phyloP scores from a whole-genome alignment of 2,888 invertebrate species.

The Troides helena region DNA sequence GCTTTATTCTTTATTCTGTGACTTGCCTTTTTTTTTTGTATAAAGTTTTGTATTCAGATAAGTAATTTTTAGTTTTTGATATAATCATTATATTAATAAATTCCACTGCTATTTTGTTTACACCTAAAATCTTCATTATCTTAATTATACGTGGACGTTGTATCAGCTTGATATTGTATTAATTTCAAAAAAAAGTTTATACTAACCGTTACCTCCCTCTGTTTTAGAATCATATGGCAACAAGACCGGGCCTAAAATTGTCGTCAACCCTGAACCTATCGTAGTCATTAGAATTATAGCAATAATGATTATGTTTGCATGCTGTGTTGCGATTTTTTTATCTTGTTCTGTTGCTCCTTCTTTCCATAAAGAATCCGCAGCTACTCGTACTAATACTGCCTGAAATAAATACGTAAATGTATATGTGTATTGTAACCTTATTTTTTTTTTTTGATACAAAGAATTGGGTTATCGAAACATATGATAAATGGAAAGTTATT shows the following conservation, averaged over 20 bases:
- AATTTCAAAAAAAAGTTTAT: constrained; percentile 5
- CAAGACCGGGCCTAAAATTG: constrained; percentile 64
- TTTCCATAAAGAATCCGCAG: constrained; percentile 65
- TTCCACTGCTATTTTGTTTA: background rate
- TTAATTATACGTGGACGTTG: background rate
- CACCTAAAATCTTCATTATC: background rate
- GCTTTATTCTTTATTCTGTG: background rate
- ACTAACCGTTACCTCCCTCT: constrained; percentile 61
- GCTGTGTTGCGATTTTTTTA: constrained; percentile 59
- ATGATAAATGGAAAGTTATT: constrained; percentile 23
- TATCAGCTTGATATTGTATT: background rate
- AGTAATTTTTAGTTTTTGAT: background rate
- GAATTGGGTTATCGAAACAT: constrained; percentile 7
- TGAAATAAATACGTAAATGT: constrained; percentile 47
- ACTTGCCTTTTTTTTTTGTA: background rate
- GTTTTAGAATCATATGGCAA: constrained; percentile 63
- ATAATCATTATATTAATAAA: background rate
- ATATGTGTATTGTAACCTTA: constrained; percentile 23
- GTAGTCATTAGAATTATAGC: constrained; percentile 68
- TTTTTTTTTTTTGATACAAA: constrained; percentile 9
- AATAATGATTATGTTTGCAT: constrained; percentile 73
- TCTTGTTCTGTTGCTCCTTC: constrained; percentile 56
- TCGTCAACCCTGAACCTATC: constrained; percentile 65
- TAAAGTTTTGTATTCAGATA: background rate
- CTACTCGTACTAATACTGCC: constrained; percentile 72